Conservation (phyloP, 2,113 vertebrate genomes). For the Urocolius indicus region DNA sequence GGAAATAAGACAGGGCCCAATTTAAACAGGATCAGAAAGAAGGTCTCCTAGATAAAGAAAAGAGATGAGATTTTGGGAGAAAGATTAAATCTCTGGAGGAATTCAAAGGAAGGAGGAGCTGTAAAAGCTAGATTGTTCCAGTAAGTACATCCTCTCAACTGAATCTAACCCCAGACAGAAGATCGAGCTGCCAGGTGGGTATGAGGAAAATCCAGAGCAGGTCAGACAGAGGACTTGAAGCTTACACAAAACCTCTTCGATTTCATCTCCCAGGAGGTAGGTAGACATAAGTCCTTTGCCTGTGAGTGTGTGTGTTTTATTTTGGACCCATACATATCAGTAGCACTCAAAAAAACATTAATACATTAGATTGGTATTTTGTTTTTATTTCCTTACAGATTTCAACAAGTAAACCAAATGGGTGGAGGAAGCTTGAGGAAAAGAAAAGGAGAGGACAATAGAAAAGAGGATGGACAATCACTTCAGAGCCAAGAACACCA, state of each 20-base stretch:
- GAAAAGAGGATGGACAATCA: slow-evolving; percentile 45
- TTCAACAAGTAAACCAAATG: slow-evolving; percentile 51
- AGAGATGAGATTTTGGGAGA: background rate
- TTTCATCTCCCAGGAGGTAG: background rate
- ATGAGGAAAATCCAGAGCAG: background rate
- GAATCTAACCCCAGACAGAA: background rate
- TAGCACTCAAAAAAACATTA: background rate
- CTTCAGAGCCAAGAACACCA: slow-evolving; percentile 28
- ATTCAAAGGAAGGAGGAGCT: background rate
- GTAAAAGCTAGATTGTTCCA: background rate
- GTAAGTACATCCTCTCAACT: background rate
- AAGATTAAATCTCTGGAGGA: background rate
- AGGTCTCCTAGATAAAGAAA: background rate
- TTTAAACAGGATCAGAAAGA: background rate
- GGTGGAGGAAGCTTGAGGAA: slow-evolving; percentile 46
- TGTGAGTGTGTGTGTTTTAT: background rate
- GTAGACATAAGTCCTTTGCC: background rate
- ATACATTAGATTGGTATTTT: background rate
- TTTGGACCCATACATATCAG: accelerated
- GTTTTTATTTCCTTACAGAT: background rate
- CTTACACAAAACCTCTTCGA: accelerated
- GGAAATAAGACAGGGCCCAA: background rate
- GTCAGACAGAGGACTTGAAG: background rate
- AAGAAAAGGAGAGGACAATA: background rate
- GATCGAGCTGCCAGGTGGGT: background rate